phyloP scores from a whole-genome alignment of 1,140 invertebrate species.

The Pseudomyrmex dendroicus region DNA sequence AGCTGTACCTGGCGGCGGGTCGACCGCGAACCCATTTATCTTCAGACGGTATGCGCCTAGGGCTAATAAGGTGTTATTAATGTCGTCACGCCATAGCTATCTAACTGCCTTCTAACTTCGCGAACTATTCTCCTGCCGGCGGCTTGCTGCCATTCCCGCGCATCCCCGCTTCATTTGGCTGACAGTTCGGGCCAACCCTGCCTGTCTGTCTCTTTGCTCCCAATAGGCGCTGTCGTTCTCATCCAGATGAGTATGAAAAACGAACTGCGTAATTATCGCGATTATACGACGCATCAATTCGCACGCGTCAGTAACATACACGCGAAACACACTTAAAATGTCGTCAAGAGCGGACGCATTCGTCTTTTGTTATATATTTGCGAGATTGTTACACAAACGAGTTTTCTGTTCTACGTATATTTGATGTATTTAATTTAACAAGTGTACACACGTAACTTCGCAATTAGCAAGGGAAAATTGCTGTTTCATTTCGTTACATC shows the following conservation, averaged over 20 bases:
- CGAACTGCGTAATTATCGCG: constrained; percentile 45
- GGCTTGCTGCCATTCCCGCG: constrained; percentile 41
- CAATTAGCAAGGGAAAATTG: not conserved
- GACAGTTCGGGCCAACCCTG: constrained; percentile 49
- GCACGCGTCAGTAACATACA: not conserved
- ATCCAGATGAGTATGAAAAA: constrained; percentile 34
- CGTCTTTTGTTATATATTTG: not conserved
- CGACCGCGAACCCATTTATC: constrained; percentile 71
- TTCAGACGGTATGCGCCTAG: constrained; percentile 67
- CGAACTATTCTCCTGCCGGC: constrained; percentile 71
- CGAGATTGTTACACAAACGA: too few species aligned
- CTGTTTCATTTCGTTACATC: too few species aligned
- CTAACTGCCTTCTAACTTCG: constrained; percentile 73
- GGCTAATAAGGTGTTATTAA: constrained; percentile 78
- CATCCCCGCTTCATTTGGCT: constrained; percentile 60
- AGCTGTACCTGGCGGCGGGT: constrained; percentile 50
- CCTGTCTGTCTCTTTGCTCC: constrained; percentile 9
- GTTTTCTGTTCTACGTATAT: too few species aligned
- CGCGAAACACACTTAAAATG: not conserved
- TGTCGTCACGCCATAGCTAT: constrained; percentile 73
- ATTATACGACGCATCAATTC: not conserved
- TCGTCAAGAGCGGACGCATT: not conserved
- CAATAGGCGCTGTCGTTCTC: constrained; percentile 22
- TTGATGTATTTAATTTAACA: too few species aligned
- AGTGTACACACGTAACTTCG: not conserved